These are phyloP conservation scores for Drosophila mimica DNA, from an alignment of 2,888 invertebrate genomes.

Conservation along the genomic window DNA sequence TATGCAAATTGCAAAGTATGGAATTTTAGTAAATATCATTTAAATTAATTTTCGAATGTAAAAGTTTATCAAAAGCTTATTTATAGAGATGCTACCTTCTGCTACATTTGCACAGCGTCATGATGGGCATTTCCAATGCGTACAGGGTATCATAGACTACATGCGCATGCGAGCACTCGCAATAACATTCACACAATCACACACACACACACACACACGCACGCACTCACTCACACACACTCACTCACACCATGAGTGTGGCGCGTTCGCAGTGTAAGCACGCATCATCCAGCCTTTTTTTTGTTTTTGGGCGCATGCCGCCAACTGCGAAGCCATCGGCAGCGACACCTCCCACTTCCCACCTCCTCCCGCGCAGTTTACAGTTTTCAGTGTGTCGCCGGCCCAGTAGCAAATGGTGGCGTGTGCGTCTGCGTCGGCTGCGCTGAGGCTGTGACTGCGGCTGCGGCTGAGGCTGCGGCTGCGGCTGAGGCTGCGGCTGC, in stretches of 20 bases:
- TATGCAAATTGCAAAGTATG: too few species aligned
- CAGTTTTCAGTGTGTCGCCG: constrained; percentile 33
- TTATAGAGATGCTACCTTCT: neutral
- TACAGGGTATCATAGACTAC: constrained; percentile 3
- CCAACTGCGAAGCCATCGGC: constrained; percentile 24
- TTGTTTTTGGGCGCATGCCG: constrained; percentile 49
- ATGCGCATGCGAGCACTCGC: constrained; percentile 25
- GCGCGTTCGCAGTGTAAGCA: constrained; percentile 31
- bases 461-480: constrained; percentile 32
- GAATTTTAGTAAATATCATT: too few species aligned
- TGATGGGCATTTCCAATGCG: neutral
- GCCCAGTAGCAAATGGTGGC: constrained; percentile 41
- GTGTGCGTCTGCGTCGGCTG: constrained; percentile 40
- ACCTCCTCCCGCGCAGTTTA: constrained; percentile 34
- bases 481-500: constrained; percentile 40
- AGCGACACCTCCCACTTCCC: constrained; percentile 9
- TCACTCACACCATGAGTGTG: constrained; percentile 3
- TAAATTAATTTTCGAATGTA: too few species aligned
- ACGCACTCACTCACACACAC: neutral
- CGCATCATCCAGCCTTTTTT: constrained; percentile 63
- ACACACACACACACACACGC: neutral
- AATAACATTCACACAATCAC: constrained; percentile 8
- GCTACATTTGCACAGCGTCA: neutral
- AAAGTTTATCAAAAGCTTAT: neutral
- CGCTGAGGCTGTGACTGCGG: constrained; percentile 23